Evolutionary conservation across 2,797 vertebrate genomes (phyloP).

Genomic region (Uromys caudimaculatus): DNA sequence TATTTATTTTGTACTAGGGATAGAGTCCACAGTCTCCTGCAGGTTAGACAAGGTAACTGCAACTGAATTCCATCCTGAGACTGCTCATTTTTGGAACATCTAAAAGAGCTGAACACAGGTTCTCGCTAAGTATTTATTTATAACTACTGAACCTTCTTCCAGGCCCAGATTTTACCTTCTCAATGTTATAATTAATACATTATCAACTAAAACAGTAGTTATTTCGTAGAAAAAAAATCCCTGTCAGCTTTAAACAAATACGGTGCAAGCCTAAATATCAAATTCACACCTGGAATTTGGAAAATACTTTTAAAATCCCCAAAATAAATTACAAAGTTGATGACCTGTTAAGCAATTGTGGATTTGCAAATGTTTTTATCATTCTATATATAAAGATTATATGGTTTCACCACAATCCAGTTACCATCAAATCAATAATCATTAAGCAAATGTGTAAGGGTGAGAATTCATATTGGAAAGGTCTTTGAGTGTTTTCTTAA

Average conservation of each 20-base stretch:
- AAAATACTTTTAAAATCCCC: no score
- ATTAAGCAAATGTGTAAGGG: neutral
- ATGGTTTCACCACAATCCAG: neutral
- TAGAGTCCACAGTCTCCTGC: neutral
- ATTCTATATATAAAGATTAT: neutral
- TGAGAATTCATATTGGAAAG: neutral
- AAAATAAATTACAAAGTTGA: neutral
- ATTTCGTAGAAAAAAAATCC: neutral
- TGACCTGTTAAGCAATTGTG: neutral
- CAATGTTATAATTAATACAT: neutral
- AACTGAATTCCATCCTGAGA: neutral
- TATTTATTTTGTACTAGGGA: neutral
- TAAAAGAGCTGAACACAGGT: neutral
- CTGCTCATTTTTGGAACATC: neutral
- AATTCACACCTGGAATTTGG: neutral
- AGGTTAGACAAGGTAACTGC: neutral
- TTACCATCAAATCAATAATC: neutral
- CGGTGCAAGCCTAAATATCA: neutral
- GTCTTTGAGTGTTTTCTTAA: neutral
- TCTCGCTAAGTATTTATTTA: neutral
- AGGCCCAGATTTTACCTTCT: neutral
- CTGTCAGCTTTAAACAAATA: neutral
- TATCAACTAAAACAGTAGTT: neutral
- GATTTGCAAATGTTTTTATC: neutral
- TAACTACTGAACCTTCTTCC: neutral